phyloP scores from a whole-genome alignment of 2,113 vertebrate species.

The Colius striatus region DNA sequence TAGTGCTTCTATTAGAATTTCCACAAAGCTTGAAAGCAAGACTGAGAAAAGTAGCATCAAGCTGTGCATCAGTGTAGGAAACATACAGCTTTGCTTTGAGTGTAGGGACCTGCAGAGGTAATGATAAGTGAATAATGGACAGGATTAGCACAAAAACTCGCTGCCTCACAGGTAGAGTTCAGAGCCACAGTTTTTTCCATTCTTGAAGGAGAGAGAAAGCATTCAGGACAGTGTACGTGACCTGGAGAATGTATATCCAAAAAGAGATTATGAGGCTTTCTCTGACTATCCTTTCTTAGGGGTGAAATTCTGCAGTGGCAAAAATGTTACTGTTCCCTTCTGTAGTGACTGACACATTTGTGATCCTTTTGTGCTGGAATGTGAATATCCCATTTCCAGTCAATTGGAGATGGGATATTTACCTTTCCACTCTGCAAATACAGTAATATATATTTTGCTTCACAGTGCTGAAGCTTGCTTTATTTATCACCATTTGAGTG shows the following conservation, averaged over 20 bases:
- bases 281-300: not conserved
- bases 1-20: constrained; percentile 17
- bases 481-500: not conserved
- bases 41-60: not conserved
- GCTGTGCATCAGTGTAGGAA: not conserved
- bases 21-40: not conserved
- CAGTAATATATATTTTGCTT: not conserved
- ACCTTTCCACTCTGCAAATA: not conserved
- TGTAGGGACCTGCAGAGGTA: not conserved
- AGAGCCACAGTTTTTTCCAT: not conserved
- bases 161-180: not conserved
- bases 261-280: not conserved
- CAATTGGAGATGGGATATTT: not conserved
- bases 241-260: not conserved
- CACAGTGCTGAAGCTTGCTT: not conserved
- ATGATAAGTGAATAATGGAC: not conserved
- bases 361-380: not conserved
- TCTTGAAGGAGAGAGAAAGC: not conserved
- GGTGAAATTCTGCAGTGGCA: not conserved
- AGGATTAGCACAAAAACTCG: not conserved
- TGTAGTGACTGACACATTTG: not conserved
- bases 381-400: not conserved
- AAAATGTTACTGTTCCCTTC: not conserved
- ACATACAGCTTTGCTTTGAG: not conserved
- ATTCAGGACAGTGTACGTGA: not conserved